Base-by-base conservation (phyloP, 2,113 vertebrate species). In the Girardinichthys multiradiatus region DNA sequence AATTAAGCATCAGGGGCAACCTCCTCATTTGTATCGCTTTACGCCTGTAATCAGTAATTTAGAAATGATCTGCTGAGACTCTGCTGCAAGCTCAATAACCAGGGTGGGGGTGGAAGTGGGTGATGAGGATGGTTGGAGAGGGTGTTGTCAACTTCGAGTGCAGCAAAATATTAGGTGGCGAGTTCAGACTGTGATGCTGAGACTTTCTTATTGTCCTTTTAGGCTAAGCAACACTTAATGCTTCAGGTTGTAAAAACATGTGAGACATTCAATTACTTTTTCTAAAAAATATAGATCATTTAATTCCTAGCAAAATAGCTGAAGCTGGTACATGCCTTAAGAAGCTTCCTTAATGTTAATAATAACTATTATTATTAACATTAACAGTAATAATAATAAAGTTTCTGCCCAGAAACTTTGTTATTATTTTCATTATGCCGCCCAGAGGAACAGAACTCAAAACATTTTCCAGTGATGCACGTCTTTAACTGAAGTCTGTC, bases 1-100 rank as follows among this genome's bases (percentile, higher is more conserved):
- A 89, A 91, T 93, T 93, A 92, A 89, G 82, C 83, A 60, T 88
- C 79, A 58, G 82, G 83, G 82, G 82, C 78, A 80, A 67, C 83
- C 81, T 89, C 85, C 87, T 89, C 85, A 81, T 88, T 87, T 87
- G 83, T 87, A 87, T 86, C 33, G 57, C 73, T 81, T 89, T 93
- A 83, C 63, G 60, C 57, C 73, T 86, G 78, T 82, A 91, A 92
- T 92, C 80, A 84, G 89, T 87, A 79, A 87, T 89, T 85, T 88
- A 57, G 86, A 78, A 78, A 90, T 85, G 80, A 88, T 87, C 71
- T 84, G 80, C 74, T 74, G 80, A 86, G 72, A 68, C 74, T 68
- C 74, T 75, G 82, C 71, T 58, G 35, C 70, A 70, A 80, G 80
- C 83, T 85, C 71, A 83, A 81, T 90, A 90, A 88, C 61, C 63